These are phyloP conservation scores for Orchesella cincta DNA, from an alignment of 1,140 invertebrate genomes.

Conservation along the genomic window DNA sequence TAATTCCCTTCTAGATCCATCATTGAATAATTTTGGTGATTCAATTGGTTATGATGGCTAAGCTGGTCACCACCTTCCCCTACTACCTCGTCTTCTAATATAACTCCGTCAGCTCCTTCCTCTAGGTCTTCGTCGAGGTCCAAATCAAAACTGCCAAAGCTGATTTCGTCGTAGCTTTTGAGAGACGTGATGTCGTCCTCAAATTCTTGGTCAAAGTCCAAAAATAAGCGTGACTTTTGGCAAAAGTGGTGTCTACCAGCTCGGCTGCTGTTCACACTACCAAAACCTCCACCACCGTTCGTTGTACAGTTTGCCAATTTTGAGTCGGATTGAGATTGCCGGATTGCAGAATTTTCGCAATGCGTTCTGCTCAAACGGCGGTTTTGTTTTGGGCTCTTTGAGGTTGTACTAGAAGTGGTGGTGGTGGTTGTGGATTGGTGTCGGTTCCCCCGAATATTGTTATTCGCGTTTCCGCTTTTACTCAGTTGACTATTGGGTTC, in stretches of 20 bases:
- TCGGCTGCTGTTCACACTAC: not conserved
- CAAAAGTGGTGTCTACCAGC: conserved; percentile 13
- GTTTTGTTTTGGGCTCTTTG: not conserved
- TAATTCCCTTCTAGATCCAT: conserved; percentile 15
- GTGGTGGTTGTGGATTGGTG: conserved; percentile 2
- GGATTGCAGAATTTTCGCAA: conserved; percentile 23
- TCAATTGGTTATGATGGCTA: not conserved
- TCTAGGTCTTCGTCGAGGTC: conserved; percentile 41
- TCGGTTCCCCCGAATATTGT: not conserved
- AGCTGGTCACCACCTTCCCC: conserved; percentile 8
- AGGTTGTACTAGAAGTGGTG: not conserved
- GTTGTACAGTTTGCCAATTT: conserved; percentile 21
- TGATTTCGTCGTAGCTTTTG: conserved; percentile 38
- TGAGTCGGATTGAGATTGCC: not conserved
- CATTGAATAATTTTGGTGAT: conserved; percentile 5
- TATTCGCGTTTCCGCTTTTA: conserved; percentile 13
- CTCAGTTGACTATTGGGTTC: conserved; percentile 41
- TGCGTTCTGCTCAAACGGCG: conserved; percentile 6
- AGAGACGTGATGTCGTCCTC: conserved; percentile 26
- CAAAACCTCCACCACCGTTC: not conserved
- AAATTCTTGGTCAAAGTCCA: conserved; percentile 46
- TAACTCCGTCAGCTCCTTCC: not conserved
- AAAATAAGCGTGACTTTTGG: conserved; percentile 31
- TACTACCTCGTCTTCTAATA: not conserved
- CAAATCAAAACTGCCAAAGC: conserved; percentile 45